Conservation (phyloP, 2,888 invertebrate genomes). For the Callimorpha dominula region DNA sequence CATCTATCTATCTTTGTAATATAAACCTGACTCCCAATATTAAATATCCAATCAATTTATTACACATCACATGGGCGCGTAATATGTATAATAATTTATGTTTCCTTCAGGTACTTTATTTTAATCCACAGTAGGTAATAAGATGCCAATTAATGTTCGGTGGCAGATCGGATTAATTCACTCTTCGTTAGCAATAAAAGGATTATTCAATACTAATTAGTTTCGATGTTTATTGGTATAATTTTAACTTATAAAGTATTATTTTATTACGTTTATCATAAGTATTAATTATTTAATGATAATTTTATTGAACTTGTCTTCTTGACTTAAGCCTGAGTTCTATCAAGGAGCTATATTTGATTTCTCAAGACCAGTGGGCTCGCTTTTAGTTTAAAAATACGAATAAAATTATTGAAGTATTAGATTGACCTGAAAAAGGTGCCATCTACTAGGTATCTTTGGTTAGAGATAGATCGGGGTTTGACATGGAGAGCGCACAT, state of each 20-base stretch:
- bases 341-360: too few species aligned
- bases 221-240: slow-evolving; percentile 15
- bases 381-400: too few species aligned
- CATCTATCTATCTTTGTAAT: neutral
- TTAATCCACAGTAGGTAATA: slow-evolving; percentile 43
- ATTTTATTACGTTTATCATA: too few species aligned
- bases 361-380: too few species aligned
- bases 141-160: slow-evolving; percentile 58
- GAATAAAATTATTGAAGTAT: too few species aligned
- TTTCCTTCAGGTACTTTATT: slow-evolving; percentile 24
- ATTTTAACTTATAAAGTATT: neutral
- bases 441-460: too few species aligned
- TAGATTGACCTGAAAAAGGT: too few species aligned
- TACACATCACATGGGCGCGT: neutral
- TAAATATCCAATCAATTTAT: slow-evolving; percentile 10
- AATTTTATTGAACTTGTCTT: too few species aligned
- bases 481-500: too few species aligned
- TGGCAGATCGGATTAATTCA: slow-evolving; percentile 52
- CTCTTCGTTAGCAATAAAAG: slow-evolving; percentile 45
- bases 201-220: slow-evolving; percentile 37
- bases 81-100: slow-evolving; percentile 12
- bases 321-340: too few species aligned
- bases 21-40: neutral
- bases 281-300: too few species aligned
- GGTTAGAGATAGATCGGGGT: too few species aligned